phyloP scores from a whole-genome alignment of 2,888 invertebrate genomes.

The Synergus japonicus region DNA sequence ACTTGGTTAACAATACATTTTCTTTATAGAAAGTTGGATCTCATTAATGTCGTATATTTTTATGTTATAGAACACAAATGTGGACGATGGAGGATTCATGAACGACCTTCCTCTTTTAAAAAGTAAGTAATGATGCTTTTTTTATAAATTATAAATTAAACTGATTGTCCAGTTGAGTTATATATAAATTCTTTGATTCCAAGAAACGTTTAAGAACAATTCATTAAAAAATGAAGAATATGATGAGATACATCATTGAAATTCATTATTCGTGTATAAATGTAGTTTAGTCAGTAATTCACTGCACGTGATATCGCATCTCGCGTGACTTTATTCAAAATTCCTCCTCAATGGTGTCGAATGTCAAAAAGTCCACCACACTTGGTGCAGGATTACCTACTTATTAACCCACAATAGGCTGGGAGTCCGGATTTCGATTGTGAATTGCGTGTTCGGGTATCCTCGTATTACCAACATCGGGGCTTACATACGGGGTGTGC shows the following conservation, averaged over 20 bases:
- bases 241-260: background rate
- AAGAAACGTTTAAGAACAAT: background rate
- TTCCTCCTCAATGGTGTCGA: conserved; percentile 52
- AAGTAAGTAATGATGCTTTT: conserved; percentile 84
- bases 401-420: conserved; percentile 70
- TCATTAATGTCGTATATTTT: conserved; percentile 30
- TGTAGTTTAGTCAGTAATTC: conserved; percentile 43
- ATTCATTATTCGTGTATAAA: conserved; percentile 24
- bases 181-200: no score
- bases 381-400: conserved; percentile 66
- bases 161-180: background rate
- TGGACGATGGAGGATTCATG: conserved; percentile 94
- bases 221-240: background rate
- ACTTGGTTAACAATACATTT: background rate
- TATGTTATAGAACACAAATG: conserved; percentile 85
- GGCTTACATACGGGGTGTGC: conserved; percentile 15
- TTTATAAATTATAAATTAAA: background rate
- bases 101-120: conserved; percentile 93
- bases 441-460: conserved; percentile 39
- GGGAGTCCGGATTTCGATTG: conserved; percentile 55
- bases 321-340: conserved; percentile 52
- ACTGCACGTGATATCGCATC: conserved; percentile 39
- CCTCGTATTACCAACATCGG: conserved; percentile 35
- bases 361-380: conserved; percentile 57
- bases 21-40: background rate